Base-by-base conservation (phyloP, 2,888 invertebrate species). In the Junonia oenone region DNA sequence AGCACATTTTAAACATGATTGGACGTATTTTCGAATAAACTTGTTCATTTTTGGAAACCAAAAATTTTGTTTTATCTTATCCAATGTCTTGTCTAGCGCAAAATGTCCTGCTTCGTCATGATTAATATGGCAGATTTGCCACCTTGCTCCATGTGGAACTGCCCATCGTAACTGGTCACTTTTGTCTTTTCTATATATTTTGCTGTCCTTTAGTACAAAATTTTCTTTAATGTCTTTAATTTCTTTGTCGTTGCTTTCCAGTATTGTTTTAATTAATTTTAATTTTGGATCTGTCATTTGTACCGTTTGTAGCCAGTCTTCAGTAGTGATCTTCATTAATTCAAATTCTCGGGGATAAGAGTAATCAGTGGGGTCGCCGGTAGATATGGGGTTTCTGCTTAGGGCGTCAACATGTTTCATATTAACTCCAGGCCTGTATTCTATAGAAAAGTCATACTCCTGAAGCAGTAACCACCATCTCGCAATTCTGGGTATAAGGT, bases 401-500 rank as follows among this genome's bases (percentile, higher is more conserved):
- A 64, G n/a, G 0, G 60, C 59, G 31, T 65, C 65, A 0, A 62
- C 63, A 27, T 68, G 64, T 5, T 40, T 27, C 56, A 68, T 57
- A 15, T 58, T 54, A 4, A 27, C 22, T 0, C 65, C 67, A 0
- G 66, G 60, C 1, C 56, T 43, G 45, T 66, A 68, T 29, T 65
- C 60, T 0, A 66, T 54, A 2, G 13, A 35, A 46, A 63, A 63
- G n/a, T 54, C 27, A 40, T 51, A 68, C n/a, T 66, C 65, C 29
- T 61, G 60, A 6, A 65, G 53, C 15, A 45, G 6, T 1, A 63
- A 35, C 66, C 65, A 66, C 68, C 65, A 68, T 1, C 65, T 51
- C 0, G 63, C 65, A 13, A 67, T 59, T 17, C 63, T 40, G 3
- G 67, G 64, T 9, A 65, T 50, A 2, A 64, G 35, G 40, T 65